phyloP scores from a whole-genome alignment of 2,888 invertebrate species.

The Ectemnius cavifrons region DNA sequence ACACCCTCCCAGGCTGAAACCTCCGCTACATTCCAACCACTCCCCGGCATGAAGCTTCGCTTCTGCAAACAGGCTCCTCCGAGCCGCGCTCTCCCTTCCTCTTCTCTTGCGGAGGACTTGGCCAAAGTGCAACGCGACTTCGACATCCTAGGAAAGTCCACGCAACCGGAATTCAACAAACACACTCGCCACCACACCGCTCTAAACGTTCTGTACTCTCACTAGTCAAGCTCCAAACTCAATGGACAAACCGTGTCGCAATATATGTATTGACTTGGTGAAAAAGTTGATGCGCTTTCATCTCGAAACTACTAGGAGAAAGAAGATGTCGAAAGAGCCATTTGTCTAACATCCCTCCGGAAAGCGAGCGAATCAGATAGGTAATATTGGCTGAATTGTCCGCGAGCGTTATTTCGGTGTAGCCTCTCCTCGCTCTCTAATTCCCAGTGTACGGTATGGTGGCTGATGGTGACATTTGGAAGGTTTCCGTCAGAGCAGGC shows the following conservation, averaged over 20 bases:
- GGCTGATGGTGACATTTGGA: too few relatives aligned
- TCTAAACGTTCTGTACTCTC: constrained; percentile 17
- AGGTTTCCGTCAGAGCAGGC: too few relatives aligned
- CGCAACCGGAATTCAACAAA: constrained; percentile 47
- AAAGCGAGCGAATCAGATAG: too few relatives aligned
- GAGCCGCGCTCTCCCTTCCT: constrained; percentile 25
- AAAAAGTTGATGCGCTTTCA: too few relatives aligned
- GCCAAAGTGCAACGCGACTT: constrained; percentile 47
- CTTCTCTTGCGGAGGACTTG: constrained; percentile 28
- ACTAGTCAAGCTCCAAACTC: constrained; percentile 11
- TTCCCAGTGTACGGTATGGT: too few relatives aligned
- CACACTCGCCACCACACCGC: constrained; percentile 25
- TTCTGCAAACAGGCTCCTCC: constrained; percentile 53
- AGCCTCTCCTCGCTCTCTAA: too few relatives aligned
- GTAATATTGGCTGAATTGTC: too few relatives aligned
- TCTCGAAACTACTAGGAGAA: too few relatives aligned
- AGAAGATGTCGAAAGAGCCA: too few relatives aligned
- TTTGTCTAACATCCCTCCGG: too few relatives aligned
- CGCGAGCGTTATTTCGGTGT: too few relatives aligned
- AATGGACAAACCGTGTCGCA: constrained; percentile 19
- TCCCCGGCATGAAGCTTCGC: constrained; percentile 46
- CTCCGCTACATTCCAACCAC: constrained; percentile 56
- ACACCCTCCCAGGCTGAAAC: constrained; percentile 50
- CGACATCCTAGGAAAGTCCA: constrained; percentile 34
- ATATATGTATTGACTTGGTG: too few relatives aligned